These are phyloP conservation scores for Hemaris fuciformis DNA, from an alignment of 2,888 invertebrate genomes.

Conservation along the genomic window DNA sequence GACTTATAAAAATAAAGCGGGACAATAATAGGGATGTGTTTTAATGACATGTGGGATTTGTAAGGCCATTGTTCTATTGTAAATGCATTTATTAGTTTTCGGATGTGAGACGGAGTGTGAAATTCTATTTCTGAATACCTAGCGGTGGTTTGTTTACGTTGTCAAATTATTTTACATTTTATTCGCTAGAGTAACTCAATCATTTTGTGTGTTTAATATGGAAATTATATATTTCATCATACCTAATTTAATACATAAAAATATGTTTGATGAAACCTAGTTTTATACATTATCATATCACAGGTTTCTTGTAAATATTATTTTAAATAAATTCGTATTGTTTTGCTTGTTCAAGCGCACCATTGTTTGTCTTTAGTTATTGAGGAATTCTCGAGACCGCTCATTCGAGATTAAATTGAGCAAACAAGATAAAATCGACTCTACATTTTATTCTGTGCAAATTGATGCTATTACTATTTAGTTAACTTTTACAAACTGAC, in stretches of 20 bases:
- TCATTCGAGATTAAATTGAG: background rate
- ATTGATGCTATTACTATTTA: background rate
- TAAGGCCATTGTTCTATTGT: slow-evolving; percentile 1
- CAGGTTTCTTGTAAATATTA: too few species aligned
- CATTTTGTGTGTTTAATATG: too few species aligned
- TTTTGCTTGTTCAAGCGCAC: background rate
- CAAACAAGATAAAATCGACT: background rate
- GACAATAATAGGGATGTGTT: background rate
- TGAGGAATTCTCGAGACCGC: background rate
- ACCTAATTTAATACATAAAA: too few species aligned
- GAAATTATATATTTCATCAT: too few species aligned
- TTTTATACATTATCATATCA: too few species aligned
- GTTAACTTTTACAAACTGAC: background rate
- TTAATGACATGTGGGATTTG: background rate
- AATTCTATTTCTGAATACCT: background rate
- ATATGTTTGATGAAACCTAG: too few species aligned
- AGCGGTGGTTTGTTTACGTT: background rate
- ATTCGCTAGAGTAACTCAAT: background rate
- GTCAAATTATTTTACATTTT: background rate
- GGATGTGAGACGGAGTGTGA: background rate
- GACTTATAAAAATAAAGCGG: background rate
- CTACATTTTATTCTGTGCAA: background rate
- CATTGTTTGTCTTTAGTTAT: background rate
- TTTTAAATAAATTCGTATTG: too few species aligned
- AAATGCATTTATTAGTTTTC: background rate